These are phyloP conservation scores for Slavum lentiscoides DNA, from an alignment of 2,888 invertebrate genomes.

Conservation along the genomic window DNA sequence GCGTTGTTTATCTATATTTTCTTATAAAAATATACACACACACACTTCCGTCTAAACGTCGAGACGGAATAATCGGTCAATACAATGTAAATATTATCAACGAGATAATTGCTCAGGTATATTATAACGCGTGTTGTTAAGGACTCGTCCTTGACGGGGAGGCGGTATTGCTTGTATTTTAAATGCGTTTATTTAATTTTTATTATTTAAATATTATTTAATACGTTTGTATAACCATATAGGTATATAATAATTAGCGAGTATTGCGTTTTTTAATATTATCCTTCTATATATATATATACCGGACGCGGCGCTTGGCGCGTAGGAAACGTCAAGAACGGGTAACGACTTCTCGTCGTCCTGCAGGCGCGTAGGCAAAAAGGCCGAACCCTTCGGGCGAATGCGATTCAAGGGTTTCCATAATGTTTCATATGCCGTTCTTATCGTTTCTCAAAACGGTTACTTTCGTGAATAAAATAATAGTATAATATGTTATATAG, in stretches of 20 bases:
- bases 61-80: neutral
- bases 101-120: neutral
- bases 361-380: neutral
- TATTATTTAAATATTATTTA: too few relatives aligned
- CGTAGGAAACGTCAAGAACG: slow-evolving; percentile 25
- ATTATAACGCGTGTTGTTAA: neutral
- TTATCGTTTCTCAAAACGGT: too few relatives aligned
- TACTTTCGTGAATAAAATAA: neutral
- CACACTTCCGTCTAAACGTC: slow-evolving; percentile 32
- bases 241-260: too few relatives aligned
- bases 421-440: neutral
- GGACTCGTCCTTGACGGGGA: slow-evolving; percentile 23
- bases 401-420: neutral
- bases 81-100: neutral
- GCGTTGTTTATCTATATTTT: neutral
- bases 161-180: neutral
- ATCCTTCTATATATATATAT: too few relatives aligned
- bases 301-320: too few relatives aligned
- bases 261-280: neutral
- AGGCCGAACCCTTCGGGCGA: neutral
- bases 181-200: too few relatives aligned
- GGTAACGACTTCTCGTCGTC: neutral
- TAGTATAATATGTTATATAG: neutral
- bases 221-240: neutral
- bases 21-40: neutral